phyloP scores from a whole-genome alignment of 2,888 invertebrate genomes.

The Drosophila subsilvestris region DNA sequence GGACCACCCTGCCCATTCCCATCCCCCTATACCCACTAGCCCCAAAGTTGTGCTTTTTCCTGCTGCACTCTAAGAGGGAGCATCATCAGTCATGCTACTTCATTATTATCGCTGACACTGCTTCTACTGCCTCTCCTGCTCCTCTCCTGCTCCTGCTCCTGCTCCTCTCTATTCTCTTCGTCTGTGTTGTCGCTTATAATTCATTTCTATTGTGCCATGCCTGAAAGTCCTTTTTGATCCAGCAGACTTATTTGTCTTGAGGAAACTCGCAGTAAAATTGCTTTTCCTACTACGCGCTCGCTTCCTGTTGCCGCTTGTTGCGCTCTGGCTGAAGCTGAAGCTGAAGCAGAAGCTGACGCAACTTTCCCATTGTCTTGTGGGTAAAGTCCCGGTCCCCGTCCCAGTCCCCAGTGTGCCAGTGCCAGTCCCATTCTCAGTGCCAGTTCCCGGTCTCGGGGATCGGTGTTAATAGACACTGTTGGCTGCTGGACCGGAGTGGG shows the following conservation, averaged over 20 bases:
- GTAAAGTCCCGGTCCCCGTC: background rate
- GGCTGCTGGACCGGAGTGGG: slow-evolving; percentile 31
- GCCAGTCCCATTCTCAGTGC: slow-evolving; percentile 14
- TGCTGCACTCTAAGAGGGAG: slow-evolving; percentile 46
- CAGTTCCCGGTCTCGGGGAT: slow-evolving; percentile 62
- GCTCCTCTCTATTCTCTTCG: slow-evolving; percentile 2
- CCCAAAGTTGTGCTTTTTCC: slow-evolving; percentile 46
- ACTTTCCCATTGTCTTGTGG: slow-evolving; percentile 66
- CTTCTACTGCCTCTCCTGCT: slow-evolving; percentile 55
- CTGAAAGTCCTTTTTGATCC: slow-evolving; percentile 81
- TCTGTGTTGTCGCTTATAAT: slow-evolving; percentile 59
- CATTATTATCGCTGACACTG: slow-evolving; percentile 76
- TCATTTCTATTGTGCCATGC: slow-evolving; percentile 74
- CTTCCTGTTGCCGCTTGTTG: slow-evolving; percentile 73
- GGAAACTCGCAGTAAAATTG: slow-evolving; percentile 82
- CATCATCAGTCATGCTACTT: slow-evolving; percentile 79
- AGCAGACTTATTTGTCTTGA: slow-evolving; percentile 82
- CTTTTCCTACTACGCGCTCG: slow-evolving; percentile 76
- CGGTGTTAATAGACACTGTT: slow-evolving; percentile 77
- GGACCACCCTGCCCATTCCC: slow-evolving; percentile 7
- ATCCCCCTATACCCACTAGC: background rate
- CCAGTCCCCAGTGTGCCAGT: slow-evolving; percentile 24
- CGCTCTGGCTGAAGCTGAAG: slow-evolving; percentile 36
- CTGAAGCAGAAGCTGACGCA: slow-evolving; percentile 52
- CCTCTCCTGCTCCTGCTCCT: slow-evolving; percentile 36